Base-by-base conservation (phyloP, 2,113 vertebrate genomes). In the Orycteropus afer region DNA sequence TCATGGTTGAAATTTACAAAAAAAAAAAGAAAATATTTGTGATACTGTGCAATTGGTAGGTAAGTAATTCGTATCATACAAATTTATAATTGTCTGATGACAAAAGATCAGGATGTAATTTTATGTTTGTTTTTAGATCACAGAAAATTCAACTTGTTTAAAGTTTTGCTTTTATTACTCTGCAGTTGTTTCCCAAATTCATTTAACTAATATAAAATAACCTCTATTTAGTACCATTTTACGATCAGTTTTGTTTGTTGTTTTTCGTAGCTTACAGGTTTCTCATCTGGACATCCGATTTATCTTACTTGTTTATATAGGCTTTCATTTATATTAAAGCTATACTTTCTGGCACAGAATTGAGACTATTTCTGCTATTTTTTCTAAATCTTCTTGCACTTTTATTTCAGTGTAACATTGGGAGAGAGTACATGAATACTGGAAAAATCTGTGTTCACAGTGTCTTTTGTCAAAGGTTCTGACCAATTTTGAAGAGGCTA, bases 401-500 rank as follows among this genome's bases (percentile, higher is more conserved):
- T 86, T 71, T 71, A 15, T 42, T 87, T 65, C 23, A 71, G 3
- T 53, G 14, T 10, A 82, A 80, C 45, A 49, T 34, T 49, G 8
- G 27, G 45, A 74, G 7, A 45, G 1, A 94, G 2, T 29, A 88
- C 8, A 95, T 27, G 27, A 55, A 53, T 77, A 57, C 3, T 47
- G 37, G 67, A 87, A 92, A 80, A 61, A 27, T 18, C 17, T 1
- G n/a, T 91, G 11, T 81, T 93, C 7, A 27, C 2, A 55, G 1
- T 69, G 34, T 37, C 32, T 74, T 53, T 82, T 63, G n/a, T 93
- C 18, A 88, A 84, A 94, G 2, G 0, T 87, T 96, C 84, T 89
- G 69, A 93, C 13, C 18, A 96, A 57, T 81, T 49, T 63, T 89
- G 69, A 92, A 84, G 74, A 93, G 79, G 17, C 63, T 91, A 47